Evolutionary conservation across 2,113 vertebrate species (phyloP).

Genomic region (Paramisgurnus dabryanus): DNA sequence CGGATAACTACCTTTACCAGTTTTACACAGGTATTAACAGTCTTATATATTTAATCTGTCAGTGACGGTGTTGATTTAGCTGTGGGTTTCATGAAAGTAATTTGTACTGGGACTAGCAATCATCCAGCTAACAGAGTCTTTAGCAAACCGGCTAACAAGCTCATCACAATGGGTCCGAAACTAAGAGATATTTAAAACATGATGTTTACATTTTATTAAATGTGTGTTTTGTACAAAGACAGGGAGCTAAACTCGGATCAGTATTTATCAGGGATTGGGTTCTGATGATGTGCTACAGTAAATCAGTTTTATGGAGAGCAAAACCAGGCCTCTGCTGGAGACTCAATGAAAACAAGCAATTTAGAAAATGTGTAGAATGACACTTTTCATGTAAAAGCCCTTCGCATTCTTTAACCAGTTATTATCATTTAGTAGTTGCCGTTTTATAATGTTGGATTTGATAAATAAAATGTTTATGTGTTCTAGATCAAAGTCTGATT

Average conservation of each 20-base stretch:
- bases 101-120: conserved; percentile 3
- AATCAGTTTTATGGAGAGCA: conserved; percentile 11
- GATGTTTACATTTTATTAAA: background rate
- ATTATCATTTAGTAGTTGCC: background rate
- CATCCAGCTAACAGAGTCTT: conserved; percentile 11
- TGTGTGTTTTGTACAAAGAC: background rate
- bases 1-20: conserved; percentile 6
- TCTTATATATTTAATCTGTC: background rate
- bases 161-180: conserved; percentile 5
- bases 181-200: background rate
- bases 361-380: background rate
- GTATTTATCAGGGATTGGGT: background rate
- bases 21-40: conserved; percentile 31
- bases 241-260: background rate
- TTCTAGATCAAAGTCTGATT: background rate
- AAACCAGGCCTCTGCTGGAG: conserved; percentile 12
- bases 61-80: background rate
- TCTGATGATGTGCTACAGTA: background rate
- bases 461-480: background rate
- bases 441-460: background rate
- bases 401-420: background rate
- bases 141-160: conserved; percentile 33
- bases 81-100: background rate
- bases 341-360: background rate
- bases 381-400: background rate